Base-by-base conservation (phyloP, 2,888 invertebrate genomes). In the Kuschelorhynchus macadamiae region DNA sequence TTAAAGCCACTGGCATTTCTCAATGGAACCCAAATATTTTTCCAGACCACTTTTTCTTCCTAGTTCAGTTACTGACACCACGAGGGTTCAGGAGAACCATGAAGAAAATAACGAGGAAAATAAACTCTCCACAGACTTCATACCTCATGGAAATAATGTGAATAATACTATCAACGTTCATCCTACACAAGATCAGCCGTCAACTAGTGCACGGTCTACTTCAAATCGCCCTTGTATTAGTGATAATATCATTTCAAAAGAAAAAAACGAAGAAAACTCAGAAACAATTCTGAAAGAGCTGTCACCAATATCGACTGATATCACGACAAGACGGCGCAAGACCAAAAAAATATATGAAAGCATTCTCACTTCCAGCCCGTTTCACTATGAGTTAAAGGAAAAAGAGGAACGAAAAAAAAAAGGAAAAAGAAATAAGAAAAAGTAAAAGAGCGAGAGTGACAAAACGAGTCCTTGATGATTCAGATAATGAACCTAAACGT, bases 11-110 rank as follows among this genome's bases (percentile, higher is more conserved):
- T 5, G 44, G 57, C n/a, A 25, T 57, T 44, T 12, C 9, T 21
- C 44, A 42, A 5, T 46, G 42, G 18, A 42, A 57, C 18, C 39
- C 39, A 12, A 53, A 53, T 14, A 53, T 56, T 1, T 56, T 56
- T 42, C 17, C 42, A 21, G 56, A 56, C 14, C 18, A 53, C 18
- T 12, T 21, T 11, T 53, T 39, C n/a, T 42, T 14, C 25, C 56
- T 2, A 42, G 56, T 25, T 18, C 42, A 33, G 44, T 21, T 16
- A 44, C 30, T 20, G 12, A 56, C 25, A 25, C 12, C n/a, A n/a
- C n/a, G n/a, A n/a, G n/a, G n/a, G n/a, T n/a, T n/a, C n/a, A n/a
- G n/a, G n/a, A n/a, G n/a, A n/a, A n/a, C n/a, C n/a, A n/a, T n/a
- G n/a, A n/a, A n/a, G n/a, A n/a, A n/a, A n/a, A n/a, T n/a, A n/a